phyloP scores from a whole-genome alignment of 2,113 vertebrate species.

The Sinocyclocheilus anophthalmus region DNA sequence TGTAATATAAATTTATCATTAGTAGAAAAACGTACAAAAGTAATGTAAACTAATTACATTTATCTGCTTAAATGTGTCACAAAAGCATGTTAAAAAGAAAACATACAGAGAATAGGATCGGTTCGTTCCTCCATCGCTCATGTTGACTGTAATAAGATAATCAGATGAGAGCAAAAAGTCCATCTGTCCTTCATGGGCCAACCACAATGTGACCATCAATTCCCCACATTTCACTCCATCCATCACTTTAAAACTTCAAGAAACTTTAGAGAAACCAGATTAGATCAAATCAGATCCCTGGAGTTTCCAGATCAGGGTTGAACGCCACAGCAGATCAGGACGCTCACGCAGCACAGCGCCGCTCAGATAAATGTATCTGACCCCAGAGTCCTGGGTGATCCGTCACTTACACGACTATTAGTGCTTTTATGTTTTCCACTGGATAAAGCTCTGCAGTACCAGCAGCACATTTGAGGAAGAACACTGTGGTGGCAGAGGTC shows the following conservation, averaged over 20 bases:
- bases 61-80: background rate
- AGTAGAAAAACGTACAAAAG: too few relatives aligned
- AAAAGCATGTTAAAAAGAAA: background rate
- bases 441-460: constrained; percentile 19
- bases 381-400: constrained; percentile 27
- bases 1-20: background rate
- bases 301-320: constrained; percentile 19
- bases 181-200: constrained; percentile 35
- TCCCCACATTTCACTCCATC: constrained; percentile 40
- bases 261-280: constrained; percentile 18
- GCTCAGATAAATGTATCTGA: constrained; percentile 6
- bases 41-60: background rate
- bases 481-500: background rate
- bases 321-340: constrained; percentile 7
- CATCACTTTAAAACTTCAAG: constrained; percentile 19
- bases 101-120: background rate
- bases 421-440: background rate
- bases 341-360: background rate
- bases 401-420: constrained; percentile 29
- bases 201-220: constrained; percentile 14
- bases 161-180: constrained; percentile 63
- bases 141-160: constrained; percentile 54
- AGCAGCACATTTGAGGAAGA: background rate
- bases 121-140: background rate
- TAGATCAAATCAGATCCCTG: background rate